These are phyloP conservation scores for Coremacera marginata DNA, from an alignment of 2,888 invertebrate species.

Conservation along the genomic window DNA sequence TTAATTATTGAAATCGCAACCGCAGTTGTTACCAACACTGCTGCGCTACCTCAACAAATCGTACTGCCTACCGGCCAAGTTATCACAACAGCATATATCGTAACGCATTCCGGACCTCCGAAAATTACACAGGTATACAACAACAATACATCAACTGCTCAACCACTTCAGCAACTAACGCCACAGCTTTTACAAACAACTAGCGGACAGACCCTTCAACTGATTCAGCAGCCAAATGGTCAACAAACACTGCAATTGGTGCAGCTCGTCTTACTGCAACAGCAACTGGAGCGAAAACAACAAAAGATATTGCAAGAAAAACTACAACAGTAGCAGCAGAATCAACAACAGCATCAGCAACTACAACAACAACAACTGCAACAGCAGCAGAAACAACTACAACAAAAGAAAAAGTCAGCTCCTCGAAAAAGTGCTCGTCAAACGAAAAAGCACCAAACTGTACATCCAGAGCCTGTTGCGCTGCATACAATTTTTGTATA, in stretches of 20 bases:
- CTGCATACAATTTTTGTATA: no score
- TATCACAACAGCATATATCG: conserved; percentile 67
- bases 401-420: no score
- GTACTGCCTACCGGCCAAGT: conserved; percentile 68
- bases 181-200: conserved; percentile 63
- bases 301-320: no score
- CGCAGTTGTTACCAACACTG: conserved; percentile 51
- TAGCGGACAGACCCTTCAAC: conserved; percentile 66
- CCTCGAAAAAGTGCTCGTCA: no score
- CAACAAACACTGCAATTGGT: conserved; percentile 63
- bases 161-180: conserved; percentile 52
- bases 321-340: no score
- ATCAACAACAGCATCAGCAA: no score
- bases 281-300: no score
- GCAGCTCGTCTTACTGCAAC: conserved; percentile 60
- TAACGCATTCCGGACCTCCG: conserved; percentile 62
- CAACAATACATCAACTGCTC: conserved; percentile 42
- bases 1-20: no score
- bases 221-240: conserved; percentile 68
- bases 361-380: no score
- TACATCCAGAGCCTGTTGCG: no score
- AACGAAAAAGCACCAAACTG: no score
- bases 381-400: no score
- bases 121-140: conserved; percentile 67
- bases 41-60: conserved; percentile 63